phyloP scores from a whole-genome alignment of 2,888 invertebrate genomes.

The Chloroclystis v-ata region DNA sequence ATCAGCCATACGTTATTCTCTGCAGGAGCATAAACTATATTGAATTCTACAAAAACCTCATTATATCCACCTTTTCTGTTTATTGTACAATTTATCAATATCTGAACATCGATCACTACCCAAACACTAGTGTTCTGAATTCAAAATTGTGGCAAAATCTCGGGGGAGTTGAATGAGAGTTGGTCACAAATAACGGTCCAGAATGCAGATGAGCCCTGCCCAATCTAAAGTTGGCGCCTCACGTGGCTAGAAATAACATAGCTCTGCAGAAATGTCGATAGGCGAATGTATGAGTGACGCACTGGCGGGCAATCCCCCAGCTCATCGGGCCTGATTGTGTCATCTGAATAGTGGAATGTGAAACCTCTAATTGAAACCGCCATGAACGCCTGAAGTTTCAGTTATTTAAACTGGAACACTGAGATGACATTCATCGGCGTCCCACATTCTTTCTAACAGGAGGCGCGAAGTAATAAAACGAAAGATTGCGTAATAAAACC shows the following conservation, averaged over 20 bases:
- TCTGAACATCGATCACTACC: not conserved
- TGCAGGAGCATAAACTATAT: conserved; percentile 46
- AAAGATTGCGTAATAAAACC: conserved; percentile 56
- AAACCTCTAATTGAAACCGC: conserved; percentile 9
- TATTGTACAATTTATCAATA: too few relatives aligned
- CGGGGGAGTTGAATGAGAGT: conserved; percentile 52
- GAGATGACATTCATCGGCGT: conserved; percentile 36
- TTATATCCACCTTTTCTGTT: conserved; percentile 27
- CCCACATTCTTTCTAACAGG: conserved; percentile 43
- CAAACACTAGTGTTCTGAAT: conserved; percentile 3
- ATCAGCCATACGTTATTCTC: conserved; percentile 48
- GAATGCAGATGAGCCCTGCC: conserved; percentile 67
- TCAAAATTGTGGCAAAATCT: conserved; percentile 25
- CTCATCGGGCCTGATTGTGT: conserved; percentile 9
- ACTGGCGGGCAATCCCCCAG: conserved; percentile 44
- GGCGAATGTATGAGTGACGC: conserved; percentile 53
- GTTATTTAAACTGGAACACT: conserved; percentile 11
- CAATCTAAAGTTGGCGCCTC: conserved; percentile 67
- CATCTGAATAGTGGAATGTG: conserved; percentile 13
- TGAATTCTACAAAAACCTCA: conserved; percentile 34
- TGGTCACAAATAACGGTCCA: conserved; percentile 60
- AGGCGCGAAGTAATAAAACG: conserved; percentile 49
- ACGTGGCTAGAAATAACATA: conserved; percentile 64
- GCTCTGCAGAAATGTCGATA: conserved; percentile 62
- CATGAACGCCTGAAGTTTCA: conserved; percentile 12